A percentile compares a stretch with the other conserved stretches of the same genome.
phyloP scores from a whole-genome alignment of 2,113 vertebrate species.

The Alligator sinensis region DNA sequence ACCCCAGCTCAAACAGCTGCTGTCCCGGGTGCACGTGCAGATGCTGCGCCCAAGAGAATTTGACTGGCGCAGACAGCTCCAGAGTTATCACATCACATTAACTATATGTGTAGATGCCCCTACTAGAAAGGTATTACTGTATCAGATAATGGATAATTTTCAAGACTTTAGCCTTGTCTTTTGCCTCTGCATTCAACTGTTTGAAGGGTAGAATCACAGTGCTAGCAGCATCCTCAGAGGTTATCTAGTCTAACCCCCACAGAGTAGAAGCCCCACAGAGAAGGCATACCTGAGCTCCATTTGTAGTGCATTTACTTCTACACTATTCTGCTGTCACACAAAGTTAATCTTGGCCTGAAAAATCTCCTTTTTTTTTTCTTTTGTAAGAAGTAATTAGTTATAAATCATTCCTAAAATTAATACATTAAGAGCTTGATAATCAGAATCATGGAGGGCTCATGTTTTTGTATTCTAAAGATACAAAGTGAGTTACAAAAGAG shows the following conservation, averaged over 20 bases:
- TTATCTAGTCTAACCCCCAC: too few species aligned
- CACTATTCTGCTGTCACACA: accelerated
- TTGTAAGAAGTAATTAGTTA: not conserved
- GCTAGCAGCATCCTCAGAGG: too few species aligned
- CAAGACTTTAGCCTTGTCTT: not conserved
- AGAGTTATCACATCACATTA: not conserved
- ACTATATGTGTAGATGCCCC: not conserved
- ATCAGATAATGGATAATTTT: not conserved
- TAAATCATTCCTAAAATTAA: not conserved
- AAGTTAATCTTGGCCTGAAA: not conserved
- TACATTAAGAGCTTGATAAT: not conserved
- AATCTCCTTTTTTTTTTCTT: not conserved
- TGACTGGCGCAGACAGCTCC: too few species aligned
- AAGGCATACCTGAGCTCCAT: not conserved
- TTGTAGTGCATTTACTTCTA: not conserved
- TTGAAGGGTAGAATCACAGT: too few species aligned
- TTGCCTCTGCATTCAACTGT: not conserved
- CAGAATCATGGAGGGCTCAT: not conserved
- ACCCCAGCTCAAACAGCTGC: too few species aligned
- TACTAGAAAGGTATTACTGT: not conserved
- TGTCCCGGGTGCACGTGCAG: too few species aligned
- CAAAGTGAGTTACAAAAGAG: conserved; percentile 92
- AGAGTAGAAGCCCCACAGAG: not conserved
- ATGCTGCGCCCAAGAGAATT: too few species aligned
- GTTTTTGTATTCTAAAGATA: conserved; percentile 81